These are phyloP conservation scores for Drosophila ananassae DNA, from an alignment of 1,140 invertebrate genomes.

Conservation along the genomic window DNA sequence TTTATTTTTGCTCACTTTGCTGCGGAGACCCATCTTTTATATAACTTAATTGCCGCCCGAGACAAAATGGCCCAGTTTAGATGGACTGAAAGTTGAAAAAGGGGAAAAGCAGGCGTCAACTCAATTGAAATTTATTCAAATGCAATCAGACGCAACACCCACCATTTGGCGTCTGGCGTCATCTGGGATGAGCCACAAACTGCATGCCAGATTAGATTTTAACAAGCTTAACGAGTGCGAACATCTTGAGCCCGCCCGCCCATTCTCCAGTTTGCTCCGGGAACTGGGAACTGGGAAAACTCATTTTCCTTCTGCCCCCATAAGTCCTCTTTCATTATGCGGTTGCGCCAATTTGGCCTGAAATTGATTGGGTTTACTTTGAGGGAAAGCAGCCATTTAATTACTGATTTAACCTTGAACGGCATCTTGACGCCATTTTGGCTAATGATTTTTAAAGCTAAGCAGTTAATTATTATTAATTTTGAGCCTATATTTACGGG, in stretches of 20 bases:
- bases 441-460: background rate
- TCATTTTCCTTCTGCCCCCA: background rate
- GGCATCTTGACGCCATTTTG: background rate
- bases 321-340: background rate
- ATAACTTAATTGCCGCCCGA: constrained; percentile 45
- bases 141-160: constrained; percentile 61
- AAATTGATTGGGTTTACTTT: background rate
- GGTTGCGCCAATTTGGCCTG: background rate
- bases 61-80: constrained; percentile 30
- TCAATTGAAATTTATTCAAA: constrained; percentile 73
- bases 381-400: background rate
- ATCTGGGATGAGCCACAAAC: constrained; percentile 19
- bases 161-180: constrained; percentile 37
- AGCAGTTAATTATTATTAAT: background rate
- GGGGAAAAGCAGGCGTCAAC: constrained; percentile 41
- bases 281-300: background rate
- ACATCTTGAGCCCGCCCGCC: constrained; percentile 4
- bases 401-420: constrained; percentile 1
- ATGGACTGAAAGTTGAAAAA: background rate
- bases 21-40: constrained; percentile 10
- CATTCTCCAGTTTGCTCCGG: background rate
- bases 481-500: no score
- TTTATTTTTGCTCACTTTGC: background rate
- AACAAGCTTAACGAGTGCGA: constrained; percentile 46
- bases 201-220: constrained; percentile 50